phyloP scores from a whole-genome alignment of 2,888 invertebrate genomes.

The Eupithecia inturbata region DNA sequence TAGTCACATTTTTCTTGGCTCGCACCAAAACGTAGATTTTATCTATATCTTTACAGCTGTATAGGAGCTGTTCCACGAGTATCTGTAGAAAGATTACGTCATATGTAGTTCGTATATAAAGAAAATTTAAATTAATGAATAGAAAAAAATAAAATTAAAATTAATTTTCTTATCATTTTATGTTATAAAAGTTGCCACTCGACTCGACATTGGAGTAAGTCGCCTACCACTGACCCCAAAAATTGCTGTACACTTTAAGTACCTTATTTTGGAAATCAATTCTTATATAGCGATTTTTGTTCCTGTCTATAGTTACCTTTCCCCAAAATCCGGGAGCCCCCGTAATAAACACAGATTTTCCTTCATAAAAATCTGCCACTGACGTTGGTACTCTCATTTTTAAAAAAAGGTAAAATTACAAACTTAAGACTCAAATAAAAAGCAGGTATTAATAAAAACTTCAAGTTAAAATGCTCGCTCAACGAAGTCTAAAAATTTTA shows the following conservation, averaged over 20 bases:
- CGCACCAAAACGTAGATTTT: constrained; percentile 88
- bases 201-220: too few species aligned
- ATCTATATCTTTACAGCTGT: constrained; percentile 87
- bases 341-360: constrained; percentile 17
- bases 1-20: constrained; percentile 85
- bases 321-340: constrained; percentile 19
- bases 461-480: background rate
- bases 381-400: background rate
- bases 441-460: background rate
- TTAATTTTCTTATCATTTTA: too few species aligned
- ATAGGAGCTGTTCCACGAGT: constrained; percentile 89
- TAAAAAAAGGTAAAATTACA: background rate
- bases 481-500: background rate
- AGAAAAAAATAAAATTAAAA: too few species aligned
- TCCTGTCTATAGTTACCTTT: constrained; percentile 9
- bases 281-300: background rate
- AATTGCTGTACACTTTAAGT: background rate
- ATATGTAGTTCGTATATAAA: too few species aligned
- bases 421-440: background rate
- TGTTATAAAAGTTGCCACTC: too few species aligned
- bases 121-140: too few species aligned
- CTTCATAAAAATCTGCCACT: constrained; percentile 40
- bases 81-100: constrained; percentile 65
- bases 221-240: background rate
- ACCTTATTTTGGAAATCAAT: too few species aligned